Conservation (phyloP, 2,797 vertebrate species). For the Lagothrix lagotricha region DNA sequence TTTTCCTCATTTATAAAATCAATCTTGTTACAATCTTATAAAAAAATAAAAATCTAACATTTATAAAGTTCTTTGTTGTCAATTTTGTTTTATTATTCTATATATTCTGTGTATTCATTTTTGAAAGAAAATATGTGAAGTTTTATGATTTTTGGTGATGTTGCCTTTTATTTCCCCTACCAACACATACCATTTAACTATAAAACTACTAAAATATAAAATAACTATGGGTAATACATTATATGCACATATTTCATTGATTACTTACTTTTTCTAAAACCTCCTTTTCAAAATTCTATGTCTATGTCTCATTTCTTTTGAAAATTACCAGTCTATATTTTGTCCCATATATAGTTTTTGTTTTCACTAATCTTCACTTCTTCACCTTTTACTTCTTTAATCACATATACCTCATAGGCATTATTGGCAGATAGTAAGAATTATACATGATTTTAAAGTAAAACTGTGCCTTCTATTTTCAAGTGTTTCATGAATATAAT, state of each 20-base stretch:
- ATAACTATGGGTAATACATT: neutral
- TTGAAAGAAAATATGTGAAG: neutral
- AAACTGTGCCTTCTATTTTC: neutral
- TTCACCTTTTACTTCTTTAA: neutral
- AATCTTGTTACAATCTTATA: neutral
- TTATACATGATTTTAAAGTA: neutral
- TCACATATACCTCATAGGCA: neutral
- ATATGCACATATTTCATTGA: neutral
- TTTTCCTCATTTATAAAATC: neutral
- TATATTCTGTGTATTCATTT: neutral
- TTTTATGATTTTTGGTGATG: neutral
- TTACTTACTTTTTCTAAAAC: neutral
- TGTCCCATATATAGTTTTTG: neutral
- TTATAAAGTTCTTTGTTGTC: neutral
- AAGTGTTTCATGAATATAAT: neutral
- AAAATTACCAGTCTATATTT: neutral
- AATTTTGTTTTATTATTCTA: neutral
- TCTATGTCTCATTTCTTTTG: neutral
- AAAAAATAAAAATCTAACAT: neutral
- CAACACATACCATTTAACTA: neutral
- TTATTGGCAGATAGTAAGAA: neutral
- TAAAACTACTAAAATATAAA: neutral
- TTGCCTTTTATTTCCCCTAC: neutral
- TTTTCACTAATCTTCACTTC: neutral
- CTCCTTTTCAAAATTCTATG: neutral